Percentiles rank a stretch among this genome's conserved stretches.
Evolutionary conservation across 2,113 vertebrate species (phyloP).

Genomic region (Balaenoptera acutorostrata): DNA sequence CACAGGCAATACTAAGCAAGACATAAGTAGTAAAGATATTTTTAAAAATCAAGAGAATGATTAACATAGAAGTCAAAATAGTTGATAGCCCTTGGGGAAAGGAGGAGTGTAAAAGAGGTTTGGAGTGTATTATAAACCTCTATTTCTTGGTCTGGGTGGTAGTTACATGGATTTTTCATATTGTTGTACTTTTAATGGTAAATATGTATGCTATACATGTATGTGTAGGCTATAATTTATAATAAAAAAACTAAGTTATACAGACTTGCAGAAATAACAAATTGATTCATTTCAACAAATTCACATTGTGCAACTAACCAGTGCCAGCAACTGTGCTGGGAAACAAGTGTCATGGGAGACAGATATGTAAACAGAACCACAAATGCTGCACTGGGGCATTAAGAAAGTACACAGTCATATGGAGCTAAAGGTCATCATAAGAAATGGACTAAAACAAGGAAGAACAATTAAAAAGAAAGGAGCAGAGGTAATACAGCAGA

Average conservation of each 20-base stretch:
- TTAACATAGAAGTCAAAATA: neutral
- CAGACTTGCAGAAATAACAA: constrained; percentile 6
- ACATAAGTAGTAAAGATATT: neutral
- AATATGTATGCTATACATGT: neutral
- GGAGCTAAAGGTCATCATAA: neutral
- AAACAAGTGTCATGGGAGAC: neutral
- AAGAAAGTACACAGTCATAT: neutral
- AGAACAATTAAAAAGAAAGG: neutral
- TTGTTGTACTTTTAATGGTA: neutral
- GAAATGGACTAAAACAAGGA: neutral
- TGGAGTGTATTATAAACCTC: neutral
- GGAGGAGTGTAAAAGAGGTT: neutral
- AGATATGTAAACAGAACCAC: neutral
- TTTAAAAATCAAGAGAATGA: neutral
- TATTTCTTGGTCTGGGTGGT: neutral
- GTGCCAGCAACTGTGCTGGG: neutral
- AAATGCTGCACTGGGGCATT: neutral
- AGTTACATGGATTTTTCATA: neutral
- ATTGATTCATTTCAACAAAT: neutral
- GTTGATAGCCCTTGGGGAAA: neutral
- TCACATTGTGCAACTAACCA: neutral
- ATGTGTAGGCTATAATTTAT: neutral
- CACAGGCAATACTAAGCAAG: neutral
- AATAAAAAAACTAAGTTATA: neutral
- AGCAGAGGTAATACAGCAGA: neutral